phyloP scores from a whole-genome alignment of 1,140 invertebrate genomes.

The Temnothorax curvispinosus region DNA sequence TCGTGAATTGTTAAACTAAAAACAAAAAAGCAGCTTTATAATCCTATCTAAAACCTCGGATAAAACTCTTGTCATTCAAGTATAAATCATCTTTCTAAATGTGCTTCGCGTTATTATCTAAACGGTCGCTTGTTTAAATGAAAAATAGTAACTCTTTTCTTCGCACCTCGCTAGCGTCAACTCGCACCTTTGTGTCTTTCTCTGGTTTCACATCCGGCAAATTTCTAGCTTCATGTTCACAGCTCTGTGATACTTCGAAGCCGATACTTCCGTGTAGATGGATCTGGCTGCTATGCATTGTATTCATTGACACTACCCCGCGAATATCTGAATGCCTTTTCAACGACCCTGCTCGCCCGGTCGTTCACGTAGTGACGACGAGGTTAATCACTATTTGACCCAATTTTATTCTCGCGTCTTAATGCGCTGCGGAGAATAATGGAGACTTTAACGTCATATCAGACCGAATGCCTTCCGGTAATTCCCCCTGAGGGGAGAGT shows the following conservation, averaged over 20 bases:
- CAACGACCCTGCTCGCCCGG: conserved; percentile 53
- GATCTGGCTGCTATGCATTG: conserved; percentile 37
- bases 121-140: not conserved
- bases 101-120: not conserved
- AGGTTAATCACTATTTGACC: conserved; percentile 85
- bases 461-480: conserved; percentile 47
- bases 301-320: conserved; percentile 47
- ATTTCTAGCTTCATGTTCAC: conserved; percentile 9
- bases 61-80: not conserved
- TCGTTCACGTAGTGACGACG: conserved; percentile 64
- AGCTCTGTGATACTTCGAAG: not conserved
- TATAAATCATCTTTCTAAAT: not conserved
- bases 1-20: not conserved
- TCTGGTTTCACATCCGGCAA: conserved; percentile 6
- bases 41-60: not conserved
- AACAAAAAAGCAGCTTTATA: not conserved
- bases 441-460: conserved; percentile 74
- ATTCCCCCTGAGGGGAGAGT: conserved; percentile 29
- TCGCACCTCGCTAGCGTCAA: conserved; percentile 1
- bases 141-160: not conserved
- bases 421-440: conserved; percentile 77
- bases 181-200: conserved; percentile 21
- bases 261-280: conserved; percentile 36
- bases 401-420: conserved; percentile 82
- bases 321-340: conserved; percentile 42